Conservation (phyloP, 2,888 invertebrate genomes). For the Belgica antarctica region DNA sequence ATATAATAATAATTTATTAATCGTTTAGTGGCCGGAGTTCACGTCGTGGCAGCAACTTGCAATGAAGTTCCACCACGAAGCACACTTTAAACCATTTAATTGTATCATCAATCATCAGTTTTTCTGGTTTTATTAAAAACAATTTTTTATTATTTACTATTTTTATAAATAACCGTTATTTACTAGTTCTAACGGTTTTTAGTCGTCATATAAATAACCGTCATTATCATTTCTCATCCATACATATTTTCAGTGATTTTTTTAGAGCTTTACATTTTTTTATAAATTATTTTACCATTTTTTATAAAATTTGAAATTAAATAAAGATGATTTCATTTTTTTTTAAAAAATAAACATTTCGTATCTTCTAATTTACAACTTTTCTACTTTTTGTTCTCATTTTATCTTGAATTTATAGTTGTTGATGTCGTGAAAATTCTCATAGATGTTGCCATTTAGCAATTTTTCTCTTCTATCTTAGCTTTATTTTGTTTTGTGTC, state of each 20-base stretch:
- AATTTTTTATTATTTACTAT: constrained; percentile 33
- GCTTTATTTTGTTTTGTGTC: constrained; percentile 4
- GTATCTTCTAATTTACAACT: constrained; percentile 29
- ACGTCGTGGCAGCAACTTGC: no score
- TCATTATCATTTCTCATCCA: constrained; percentile 25
- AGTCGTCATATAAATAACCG: constrained; percentile 40
- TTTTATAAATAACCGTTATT: constrained; percentile 40
- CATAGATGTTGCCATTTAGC: constrained; percentile 35
- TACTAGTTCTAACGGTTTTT: no score
- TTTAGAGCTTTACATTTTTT: constrained; percentile 22
- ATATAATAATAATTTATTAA: constrained; percentile 43
- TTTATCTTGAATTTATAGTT: neutral
- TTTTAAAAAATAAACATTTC: constrained; percentile 30
- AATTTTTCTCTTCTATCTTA: neutral
- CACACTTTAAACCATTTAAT: no score
- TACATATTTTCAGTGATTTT: constrained; percentile 25
- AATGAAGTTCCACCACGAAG: no score
- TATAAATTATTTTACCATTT: constrained; percentile 3
- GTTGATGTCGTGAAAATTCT: constrained; percentile 39
- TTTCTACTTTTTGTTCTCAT: constrained; percentile 10
- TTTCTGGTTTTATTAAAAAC: constrained; percentile 27
- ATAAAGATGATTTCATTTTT: constrained; percentile 27
- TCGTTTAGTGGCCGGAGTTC: no score
- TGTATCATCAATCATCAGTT: constrained; percentile 36
- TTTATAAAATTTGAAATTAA: constrained; percentile 34